Evolutionary conservation across 2,113 vertebrate genomes (phyloP).

Genomic region (Xiphorhynchus elegans): DNA sequence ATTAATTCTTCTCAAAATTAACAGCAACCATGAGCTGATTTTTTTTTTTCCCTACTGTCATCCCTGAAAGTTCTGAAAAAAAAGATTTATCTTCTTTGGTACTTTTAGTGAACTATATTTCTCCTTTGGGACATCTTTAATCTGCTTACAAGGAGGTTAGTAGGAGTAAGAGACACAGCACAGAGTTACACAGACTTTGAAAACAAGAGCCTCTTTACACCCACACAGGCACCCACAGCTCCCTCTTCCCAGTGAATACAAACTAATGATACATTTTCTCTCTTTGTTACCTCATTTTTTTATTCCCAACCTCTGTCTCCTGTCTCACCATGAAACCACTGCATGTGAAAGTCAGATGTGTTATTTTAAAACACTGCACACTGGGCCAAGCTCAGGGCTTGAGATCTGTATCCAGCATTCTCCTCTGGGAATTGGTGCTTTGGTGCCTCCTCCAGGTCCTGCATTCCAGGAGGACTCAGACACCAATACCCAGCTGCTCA

Average conservation of each 20-base stretch:
- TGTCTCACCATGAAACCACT: background rate
- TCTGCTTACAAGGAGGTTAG: constrained; percentile 6
- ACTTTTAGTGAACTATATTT: background rate
- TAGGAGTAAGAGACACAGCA: background rate
- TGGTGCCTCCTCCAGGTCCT: background rate
- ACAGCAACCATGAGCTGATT: background rate
- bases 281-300: background rate
- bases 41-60: background rate
- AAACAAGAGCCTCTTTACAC: background rate
- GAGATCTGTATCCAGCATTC: background rate
- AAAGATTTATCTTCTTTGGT: background rate
- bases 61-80: background rate
- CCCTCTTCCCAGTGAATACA: background rate
- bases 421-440: background rate
- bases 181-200: background rate
- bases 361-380: background rate
- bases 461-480: background rate
- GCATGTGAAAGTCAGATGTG: background rate
- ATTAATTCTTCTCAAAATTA: background rate
- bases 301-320: background rate
- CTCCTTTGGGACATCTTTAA: background rate
- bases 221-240: background rate
- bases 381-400: background rate
- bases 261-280: background rate
- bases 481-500: background rate